Evolutionary conservation across 2,113 vertebrate genomes (phyloP).

Genomic region (Callocephalon fimbriatum): DNA sequence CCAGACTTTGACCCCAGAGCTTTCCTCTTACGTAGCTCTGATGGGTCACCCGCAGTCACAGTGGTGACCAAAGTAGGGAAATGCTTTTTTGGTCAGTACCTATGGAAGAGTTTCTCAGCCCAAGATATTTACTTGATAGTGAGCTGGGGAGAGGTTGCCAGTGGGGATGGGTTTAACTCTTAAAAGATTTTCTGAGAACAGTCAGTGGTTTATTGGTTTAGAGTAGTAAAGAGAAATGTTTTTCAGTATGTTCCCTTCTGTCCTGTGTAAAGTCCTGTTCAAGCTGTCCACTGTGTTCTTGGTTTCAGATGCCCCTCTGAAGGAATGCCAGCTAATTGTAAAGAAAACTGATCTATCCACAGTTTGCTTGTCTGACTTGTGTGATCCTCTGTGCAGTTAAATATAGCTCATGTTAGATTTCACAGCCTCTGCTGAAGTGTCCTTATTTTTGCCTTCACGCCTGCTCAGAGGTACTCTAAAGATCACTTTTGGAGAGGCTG

Average conservation of each 20-base stretch:
- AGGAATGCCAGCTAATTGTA: background rate
- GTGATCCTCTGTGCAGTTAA: background rate
- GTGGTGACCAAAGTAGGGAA: background rate
- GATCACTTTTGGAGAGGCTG: background rate
- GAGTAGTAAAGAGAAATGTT: background rate
- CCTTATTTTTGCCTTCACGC: background rate
- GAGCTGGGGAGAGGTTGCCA: background rate
- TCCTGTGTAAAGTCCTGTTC: background rate
- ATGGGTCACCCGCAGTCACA: fast-evolving
- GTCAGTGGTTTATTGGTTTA: background rate
- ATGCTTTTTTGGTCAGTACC: background rate
- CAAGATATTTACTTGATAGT: background rate
- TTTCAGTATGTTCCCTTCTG: background rate
- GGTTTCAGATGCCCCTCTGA: background rate
- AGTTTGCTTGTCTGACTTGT: background rate
- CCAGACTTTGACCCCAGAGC: fast-evolving
- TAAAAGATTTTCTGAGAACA: background rate
- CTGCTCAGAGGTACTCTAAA: background rate
- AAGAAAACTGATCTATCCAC: background rate
- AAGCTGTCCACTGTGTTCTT: fast-evolving
- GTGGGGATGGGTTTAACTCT: background rate
- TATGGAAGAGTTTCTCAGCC: background rate
- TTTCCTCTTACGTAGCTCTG: background rate
- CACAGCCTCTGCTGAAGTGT: too few relatives aligned
- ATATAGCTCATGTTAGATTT: background rate